phyloP scores from a whole-genome alignment of 2,113 vertebrate genomes.

The Otolemur garnettii region DNA sequence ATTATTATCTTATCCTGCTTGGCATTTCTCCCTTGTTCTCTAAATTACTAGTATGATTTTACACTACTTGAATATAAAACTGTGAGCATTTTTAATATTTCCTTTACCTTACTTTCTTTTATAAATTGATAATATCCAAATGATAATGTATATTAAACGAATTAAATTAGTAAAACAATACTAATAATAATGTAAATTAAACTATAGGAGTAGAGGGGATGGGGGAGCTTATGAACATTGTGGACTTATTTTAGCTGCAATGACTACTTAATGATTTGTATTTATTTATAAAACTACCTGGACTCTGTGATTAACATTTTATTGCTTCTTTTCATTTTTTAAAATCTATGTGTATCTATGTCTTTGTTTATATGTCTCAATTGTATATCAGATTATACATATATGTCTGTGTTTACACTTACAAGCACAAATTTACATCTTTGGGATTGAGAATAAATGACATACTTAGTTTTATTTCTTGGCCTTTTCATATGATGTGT shows the following conservation, averaged over 20 bases:
- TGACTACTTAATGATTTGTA: neutral
- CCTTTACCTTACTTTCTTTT: neutral
- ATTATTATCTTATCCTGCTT: neutral
- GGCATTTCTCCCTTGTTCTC: neutral
- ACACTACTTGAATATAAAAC: neutral
- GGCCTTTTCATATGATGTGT: neutral
- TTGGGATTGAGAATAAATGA: neutral
- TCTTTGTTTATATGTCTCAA: accelerated
- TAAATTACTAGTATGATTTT: neutral
- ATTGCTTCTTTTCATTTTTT: neutral
- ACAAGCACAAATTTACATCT: neutral
- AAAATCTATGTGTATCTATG: neutral
- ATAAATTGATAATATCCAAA: neutral
- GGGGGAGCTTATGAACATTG: neutral
- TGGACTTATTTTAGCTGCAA: neutral
- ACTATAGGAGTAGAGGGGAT: neutral
- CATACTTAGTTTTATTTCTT: neutral
- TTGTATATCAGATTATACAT: neutral
- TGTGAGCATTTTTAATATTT: neutral
- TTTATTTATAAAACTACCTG: neutral
- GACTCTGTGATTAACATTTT: neutral
- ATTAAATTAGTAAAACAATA: too few relatives aligned
- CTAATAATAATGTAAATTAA: neutral
- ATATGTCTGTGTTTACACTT: neutral
- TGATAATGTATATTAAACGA: too few relatives aligned